Percentiles rank a stretch among this genome's conserved stretches.
Conservation (phyloP, 2,797 vertebrate species). For the Arrhamphus sclerolepis region DNA sequence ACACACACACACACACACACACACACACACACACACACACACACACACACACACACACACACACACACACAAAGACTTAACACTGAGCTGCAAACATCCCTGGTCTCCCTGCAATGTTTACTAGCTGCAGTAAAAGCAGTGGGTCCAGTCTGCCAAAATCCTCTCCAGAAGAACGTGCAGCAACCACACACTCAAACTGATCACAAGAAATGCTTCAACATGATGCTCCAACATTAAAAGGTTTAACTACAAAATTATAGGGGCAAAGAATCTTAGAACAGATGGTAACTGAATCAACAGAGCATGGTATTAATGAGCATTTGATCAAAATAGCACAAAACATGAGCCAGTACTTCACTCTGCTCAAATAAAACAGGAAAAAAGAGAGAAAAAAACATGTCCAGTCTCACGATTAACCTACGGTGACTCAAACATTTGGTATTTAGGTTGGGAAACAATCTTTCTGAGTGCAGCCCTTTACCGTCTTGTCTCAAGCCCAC, state of each 20-base stretch:
- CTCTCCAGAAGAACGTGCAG: neutral
- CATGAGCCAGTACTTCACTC: constrained; percentile 4
- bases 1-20: constrained; percentile 16
- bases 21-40: constrained; percentile 8
- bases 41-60: constrained; percentile 12
- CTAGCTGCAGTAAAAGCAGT: constrained; percentile 42
- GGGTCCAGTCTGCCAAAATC: constrained; percentile 19
- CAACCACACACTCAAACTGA: neutral
- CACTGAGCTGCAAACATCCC: constrained; percentile 61
- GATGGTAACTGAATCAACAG: neutral
- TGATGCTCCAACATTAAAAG: constrained; percentile 3
- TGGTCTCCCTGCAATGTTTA: constrained; percentile 47
- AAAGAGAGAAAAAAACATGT: constrained; percentile 21
- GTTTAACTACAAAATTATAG: neutral
- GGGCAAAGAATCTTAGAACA: neutral
- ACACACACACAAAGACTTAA: constrained; percentile 36
- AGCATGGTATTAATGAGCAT: neutral
- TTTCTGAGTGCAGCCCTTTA: constrained; percentile 39
- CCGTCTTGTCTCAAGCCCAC: constrained; percentile 2
- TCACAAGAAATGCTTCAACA: neutral
- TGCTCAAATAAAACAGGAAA: constrained; percentile 1
- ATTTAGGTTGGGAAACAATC: constrained; percentile 55
- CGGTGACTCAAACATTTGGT: constrained; percentile 72
- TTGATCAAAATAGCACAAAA: constrained; percentile 3
- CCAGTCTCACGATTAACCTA: constrained; percentile 39